phyloP scores from a whole-genome alignment of 1,140 invertebrate genomes.

The Drosophila murphyi region DNA sequence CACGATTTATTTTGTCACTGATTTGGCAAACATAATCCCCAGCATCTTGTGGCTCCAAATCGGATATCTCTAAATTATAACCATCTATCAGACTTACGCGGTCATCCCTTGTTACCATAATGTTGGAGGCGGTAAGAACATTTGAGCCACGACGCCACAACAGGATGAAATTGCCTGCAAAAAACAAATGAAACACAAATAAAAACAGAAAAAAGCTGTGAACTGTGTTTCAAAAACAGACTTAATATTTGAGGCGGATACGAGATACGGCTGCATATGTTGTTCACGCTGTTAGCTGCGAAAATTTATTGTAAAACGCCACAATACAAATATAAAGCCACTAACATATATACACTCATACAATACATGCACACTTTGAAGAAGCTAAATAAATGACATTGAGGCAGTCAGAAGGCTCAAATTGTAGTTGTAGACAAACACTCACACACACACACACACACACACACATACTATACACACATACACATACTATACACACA shows the following conservation, averaged over 20 bases:
- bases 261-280: conserved; percentile 6
- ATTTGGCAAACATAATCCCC: conserved; percentile 88
- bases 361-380: conserved; percentile 47
- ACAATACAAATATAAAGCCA: conserved; percentile 71
- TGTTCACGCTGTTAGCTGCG: conserved; percentile 52
- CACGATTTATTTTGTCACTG: conserved; percentile 87
- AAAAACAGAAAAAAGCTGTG: background rate
- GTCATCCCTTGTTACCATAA: conserved; percentile 89
- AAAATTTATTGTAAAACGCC: conserved; percentile 76
- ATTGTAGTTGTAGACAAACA: conserved; percentile 47
- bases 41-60: conserved; percentile 85
- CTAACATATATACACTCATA: conserved; percentile 30
- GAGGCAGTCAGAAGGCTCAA: conserved; percentile 29
- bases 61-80: conserved; percentile 88
- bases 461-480: background rate
- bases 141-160: conserved; percentile 88
- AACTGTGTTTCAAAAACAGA: background rate
- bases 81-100: conserved; percentile 88
- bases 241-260: conserved; percentile 14
- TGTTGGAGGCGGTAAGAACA: conserved; percentile 88
- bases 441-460: conserved; percentile 10
- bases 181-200: conserved; percentile 23
- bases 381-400: conserved; percentile 57
- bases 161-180: conserved; percentile 87
- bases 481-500: conserved; percentile 4